These are phyloP conservation scores for Enoplosus armatus DNA, from an alignment of 2,797 vertebrate species.

Conservation along the genomic window DNA sequence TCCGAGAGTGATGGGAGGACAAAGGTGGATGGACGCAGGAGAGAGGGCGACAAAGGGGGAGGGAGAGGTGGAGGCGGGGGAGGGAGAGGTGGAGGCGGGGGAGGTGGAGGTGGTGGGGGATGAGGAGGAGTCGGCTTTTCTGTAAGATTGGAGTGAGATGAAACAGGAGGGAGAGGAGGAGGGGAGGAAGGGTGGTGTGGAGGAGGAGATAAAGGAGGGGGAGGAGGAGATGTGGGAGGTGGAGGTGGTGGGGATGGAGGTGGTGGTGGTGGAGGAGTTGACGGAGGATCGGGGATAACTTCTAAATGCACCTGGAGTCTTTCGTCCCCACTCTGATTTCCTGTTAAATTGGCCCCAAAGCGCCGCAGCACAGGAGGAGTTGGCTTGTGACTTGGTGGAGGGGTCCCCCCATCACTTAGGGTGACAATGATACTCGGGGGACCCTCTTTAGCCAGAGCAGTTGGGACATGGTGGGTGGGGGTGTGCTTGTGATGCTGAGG, in stretches of 20 bases:
- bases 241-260: conserved; percentile 47
- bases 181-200: conserved; percentile 21
- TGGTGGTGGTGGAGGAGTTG: conserved; percentile 79
- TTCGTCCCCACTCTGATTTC: conserved; percentile 71
- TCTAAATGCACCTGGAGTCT: conserved; percentile 81
- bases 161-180: conserved; percentile 25
- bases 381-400: conserved; percentile 87
- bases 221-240: conserved; percentile 11
- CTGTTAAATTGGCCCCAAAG: conserved; percentile 78
- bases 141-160: conserved; percentile 26
- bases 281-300: conserved; percentile 88
- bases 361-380: conserved; percentile 87
- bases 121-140: conserved; percentile 25
- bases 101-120: conserved; percentile 33
- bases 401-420: conserved; percentile 85
- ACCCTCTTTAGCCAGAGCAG: conserved; percentile 43
- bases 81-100: conserved; percentile 52
- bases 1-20: conserved; percentile 79
- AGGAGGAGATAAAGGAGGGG: conserved; percentile 38
- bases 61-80: conserved; percentile 73
- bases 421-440: conserved; percentile 86
- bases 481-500: conserved; percentile 66
- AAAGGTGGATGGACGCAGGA: conserved; percentile 71
- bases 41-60: conserved; percentile 69
- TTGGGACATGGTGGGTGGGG: conserved; percentile 33